Conservation (phyloP, 1,140 invertebrate species). For the Tachypleus tridentatus region DNA sequence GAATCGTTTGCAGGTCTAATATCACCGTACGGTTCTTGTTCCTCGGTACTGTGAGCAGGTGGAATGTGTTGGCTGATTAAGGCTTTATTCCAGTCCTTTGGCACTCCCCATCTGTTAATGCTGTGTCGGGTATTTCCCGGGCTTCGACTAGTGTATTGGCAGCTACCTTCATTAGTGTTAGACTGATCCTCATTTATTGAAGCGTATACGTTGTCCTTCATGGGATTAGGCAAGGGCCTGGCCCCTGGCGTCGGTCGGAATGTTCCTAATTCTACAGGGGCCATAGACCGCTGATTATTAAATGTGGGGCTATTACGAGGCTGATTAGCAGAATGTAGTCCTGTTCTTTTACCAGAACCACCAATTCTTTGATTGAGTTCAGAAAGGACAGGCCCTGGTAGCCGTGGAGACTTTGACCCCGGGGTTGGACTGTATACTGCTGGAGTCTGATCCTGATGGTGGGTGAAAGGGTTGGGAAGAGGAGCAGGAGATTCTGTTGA, state of each 20-base stretch:
- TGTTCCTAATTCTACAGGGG: conserved; percentile 5
- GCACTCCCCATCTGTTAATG: too few species aligned
- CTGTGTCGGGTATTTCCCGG: too few species aligned
- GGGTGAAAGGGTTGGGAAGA: conserved; percentile 6
- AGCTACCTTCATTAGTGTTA: conserved; percentile 15
- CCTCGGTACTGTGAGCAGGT: neutral
- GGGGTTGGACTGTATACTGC: conserved; percentile 11
- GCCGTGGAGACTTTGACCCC: conserved; percentile 6
- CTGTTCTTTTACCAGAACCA: neutral
- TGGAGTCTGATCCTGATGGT: neutral
- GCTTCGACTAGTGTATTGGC: conserved; percentile 1
- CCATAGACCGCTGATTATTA: conserved; percentile 11
- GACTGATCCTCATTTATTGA: conserved; percentile 19
- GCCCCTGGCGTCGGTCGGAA: conserved; percentile 2
- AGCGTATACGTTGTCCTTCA: conserved; percentile 18
- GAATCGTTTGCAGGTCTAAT: conserved; percentile 19
- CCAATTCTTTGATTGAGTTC: conserved; percentile 12
- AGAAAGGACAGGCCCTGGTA: conserved; percentile 11
- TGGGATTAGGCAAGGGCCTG: conserved; percentile 5
- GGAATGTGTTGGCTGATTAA: too few species aligned
- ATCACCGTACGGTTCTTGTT: conserved; percentile 15
- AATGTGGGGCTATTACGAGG: conserved; percentile 10
- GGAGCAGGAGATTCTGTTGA: conserved; percentile 10
- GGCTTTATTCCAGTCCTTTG: too few species aligned
- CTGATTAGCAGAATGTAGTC: neutral